Evolutionary conservation across 1,140 invertebrate genomes (phyloP).

Genomic region (Drosophila bipectinata): DNA sequence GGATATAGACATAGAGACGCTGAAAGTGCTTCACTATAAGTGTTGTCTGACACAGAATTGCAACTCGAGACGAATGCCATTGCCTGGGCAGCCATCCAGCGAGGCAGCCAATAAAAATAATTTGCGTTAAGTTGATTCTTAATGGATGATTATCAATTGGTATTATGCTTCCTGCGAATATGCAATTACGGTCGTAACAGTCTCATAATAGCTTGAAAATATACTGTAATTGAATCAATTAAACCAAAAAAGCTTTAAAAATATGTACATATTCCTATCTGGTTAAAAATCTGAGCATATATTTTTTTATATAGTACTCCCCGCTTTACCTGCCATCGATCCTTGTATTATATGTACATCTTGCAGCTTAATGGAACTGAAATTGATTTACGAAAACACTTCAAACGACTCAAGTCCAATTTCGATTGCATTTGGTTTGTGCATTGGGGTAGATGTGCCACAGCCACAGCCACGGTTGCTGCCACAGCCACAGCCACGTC

Average conservation of each 20-base stretch:
- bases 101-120: neutral
- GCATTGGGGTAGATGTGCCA: constrained; percentile 14
- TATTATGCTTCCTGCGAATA: neutral
- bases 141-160: constrained; percentile 1
- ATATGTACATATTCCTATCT: neutral
- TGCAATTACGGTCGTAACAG: neutral
- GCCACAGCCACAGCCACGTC: neutral
- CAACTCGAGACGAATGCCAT: constrained; percentile 24
- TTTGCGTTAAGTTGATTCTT: neutral
- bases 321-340: neutral
- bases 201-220: neutral
- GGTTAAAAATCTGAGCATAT: neutral
- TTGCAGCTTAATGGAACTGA: constrained; percentile 46
- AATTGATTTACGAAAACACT: constrained; percentile 55
- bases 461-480: constrained; percentile 6
- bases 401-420: constrained; percentile 46
- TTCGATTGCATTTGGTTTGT: constrained; percentile 56
- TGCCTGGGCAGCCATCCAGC: neutral
- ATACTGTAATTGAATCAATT: neutral
- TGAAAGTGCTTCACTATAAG: constrained; percentile 11
- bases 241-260: neutral
- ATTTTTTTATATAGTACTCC: constrained; percentile 3
- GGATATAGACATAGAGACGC: neutral
- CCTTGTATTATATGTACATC: constrained; percentile 42
- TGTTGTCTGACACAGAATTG: constrained; percentile 43